phyloP scores from a whole-genome alignment of 1,140 invertebrate species.

The Pomacea maculata region DNA sequence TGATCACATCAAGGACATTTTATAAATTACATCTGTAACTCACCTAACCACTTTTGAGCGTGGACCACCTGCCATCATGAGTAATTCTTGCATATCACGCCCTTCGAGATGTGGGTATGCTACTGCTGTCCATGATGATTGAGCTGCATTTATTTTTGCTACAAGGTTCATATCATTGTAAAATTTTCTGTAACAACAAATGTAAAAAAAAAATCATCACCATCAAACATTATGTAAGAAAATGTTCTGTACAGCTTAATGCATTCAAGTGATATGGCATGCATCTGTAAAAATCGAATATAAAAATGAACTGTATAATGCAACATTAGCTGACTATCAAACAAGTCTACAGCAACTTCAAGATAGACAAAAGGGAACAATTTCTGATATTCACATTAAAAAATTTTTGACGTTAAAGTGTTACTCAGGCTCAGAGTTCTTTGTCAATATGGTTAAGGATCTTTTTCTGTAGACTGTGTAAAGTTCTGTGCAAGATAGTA shows the following conservation, averaged over 20 bases:
- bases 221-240: not conserved
- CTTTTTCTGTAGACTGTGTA: no score
- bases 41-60: slow-evolving; percentile 57
- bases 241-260: not conserved
- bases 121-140: slow-evolving; percentile 66
- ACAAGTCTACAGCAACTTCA: no score
- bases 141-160: slow-evolving; percentile 63
- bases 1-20: no score
- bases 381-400: no score
- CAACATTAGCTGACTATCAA: no score
- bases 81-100: slow-evolving; percentile 59
- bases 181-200: slow-evolving; percentile 9
- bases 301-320: no score
- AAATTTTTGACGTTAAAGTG: no score
- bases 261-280: not conserved
- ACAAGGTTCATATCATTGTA: slow-evolving; percentile 53
- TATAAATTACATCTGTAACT: not conserved
- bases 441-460: no score
- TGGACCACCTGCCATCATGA: slow-evolving; percentile 61
- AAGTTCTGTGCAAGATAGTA: no score
- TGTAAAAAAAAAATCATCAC: not conserved
- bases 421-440: no score
- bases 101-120: slow-evolving; percentile 63
- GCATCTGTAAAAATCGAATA: no score
- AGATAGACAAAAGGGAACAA: no score